Evolutionary conservation across 2,797 vertebrate genomes (phyloP), one percentile per base, ranked within the genome.

Genomic region (Falco columbarius): DNA sequence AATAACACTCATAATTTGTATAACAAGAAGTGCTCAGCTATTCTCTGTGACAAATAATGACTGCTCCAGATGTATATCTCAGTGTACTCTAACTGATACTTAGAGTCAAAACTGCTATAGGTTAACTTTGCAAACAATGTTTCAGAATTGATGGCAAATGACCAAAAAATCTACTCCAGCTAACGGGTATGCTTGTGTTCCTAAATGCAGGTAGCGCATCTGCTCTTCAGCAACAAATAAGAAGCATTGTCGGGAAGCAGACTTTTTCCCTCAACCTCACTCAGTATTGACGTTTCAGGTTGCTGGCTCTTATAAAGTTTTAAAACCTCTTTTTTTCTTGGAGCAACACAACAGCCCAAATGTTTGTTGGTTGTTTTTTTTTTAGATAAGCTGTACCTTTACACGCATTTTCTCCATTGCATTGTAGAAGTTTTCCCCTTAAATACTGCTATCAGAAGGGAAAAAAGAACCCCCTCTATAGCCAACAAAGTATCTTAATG

Each of bases 401-500:
- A 67, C 42, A 70, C 66, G n/a, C 18, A 63, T 67, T 90, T 89
- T 86, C 56, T 51, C 66, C 20, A 20, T 68, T 66, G 52, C 29
- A 63, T 9, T 75, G 52, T 47, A 68, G 10, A 81, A 89, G 42
- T 67, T 82, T 86, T 75, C 44, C 26, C 21, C n/a, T 68, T 68
- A 88, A 86, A 61, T n/a, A 83, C 47, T 68, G 17, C 47, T 49
- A 72, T 95, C 94, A 98, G 96, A 98, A 98, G 90, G 96, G 96
- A 97, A 97, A 97, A 97, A 72, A 97, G 86, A 96, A 95, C 55
- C 75, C 66, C 88, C 74, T 91, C 63, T 95, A 85, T 52, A 90
- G 89, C 96, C 98, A 98, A 98, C 97, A 97, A 98, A 98, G 98
- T 97, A 98, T 98, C 98, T 98, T 86, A 93, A 95, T 95, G 92